Conservation (phyloP, 2,888 invertebrate genomes). For the Pterostichus madidus region DNA sequence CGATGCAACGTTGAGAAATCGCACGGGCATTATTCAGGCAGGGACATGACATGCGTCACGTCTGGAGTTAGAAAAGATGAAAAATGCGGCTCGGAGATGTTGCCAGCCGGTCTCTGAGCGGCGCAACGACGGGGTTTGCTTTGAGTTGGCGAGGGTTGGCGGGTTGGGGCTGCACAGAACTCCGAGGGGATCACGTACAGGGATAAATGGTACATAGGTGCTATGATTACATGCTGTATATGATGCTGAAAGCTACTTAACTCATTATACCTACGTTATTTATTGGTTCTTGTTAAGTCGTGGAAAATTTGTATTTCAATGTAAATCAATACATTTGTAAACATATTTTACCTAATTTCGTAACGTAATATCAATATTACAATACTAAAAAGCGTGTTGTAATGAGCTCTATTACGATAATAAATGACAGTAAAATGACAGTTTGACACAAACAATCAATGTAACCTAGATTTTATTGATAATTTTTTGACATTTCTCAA, state of each 20-base stretch:
- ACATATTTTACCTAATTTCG: too few species aligned
- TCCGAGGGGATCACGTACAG: background rate
- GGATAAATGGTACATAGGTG: slow-evolving; percentile 24
- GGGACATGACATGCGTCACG: slow-evolving; percentile 77
- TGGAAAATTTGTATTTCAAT: background rate
- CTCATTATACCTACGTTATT: background rate
- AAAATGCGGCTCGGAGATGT: slow-evolving; percentile 73
- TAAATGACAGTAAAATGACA: too few species aligned
- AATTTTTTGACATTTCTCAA: too few species aligned
- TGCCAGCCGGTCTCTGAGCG: slow-evolving; percentile 22
- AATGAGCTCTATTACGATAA: too few species aligned
- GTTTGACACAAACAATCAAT: too few species aligned
- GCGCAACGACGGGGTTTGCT: background rate
- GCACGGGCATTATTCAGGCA: slow-evolving; percentile 74
- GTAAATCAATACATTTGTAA: too few species aligned
- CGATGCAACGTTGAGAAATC: slow-evolving; percentile 70
- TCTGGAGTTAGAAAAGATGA: slow-evolving; percentile 77
- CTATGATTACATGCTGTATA: background rate
- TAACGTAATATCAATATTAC: too few species aligned
- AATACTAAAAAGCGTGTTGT: too few species aligned
- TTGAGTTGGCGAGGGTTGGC: background rate
- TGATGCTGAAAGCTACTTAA: slow-evolving; percentile 1
- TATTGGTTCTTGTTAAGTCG: background rate
- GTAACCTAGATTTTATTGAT: too few species aligned
- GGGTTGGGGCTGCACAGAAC: slow-evolving; percentile 16